A percentile compares a stretch with the other conserved stretches of the same genome.
These are phyloP conservation scores for Agrochola lychnidis DNA, from an alignment of 2,888 invertebrate species.

Conservation along the genomic window DNA sequence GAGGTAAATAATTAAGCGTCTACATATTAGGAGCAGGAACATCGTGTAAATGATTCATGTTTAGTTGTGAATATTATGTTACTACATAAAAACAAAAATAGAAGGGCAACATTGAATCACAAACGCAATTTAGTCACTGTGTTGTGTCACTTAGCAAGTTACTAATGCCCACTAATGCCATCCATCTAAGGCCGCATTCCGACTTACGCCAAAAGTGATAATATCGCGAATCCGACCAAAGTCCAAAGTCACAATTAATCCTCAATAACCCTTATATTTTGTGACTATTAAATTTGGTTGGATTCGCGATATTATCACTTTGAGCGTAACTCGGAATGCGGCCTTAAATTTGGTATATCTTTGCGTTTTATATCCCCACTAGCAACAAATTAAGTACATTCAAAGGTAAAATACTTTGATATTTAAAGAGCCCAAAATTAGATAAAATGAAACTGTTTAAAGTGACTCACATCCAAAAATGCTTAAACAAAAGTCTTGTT, in stretches of 20 bases:
- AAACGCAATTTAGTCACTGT: too few relatives aligned
- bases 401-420: background rate
- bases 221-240: too few relatives aligned
- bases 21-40: slow-evolving; percentile 5
- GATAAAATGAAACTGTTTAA: background rate
- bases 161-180: too few relatives aligned
- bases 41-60: background rate
- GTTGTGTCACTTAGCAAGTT: too few relatives aligned
- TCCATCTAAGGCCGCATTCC: too few relatives aligned
- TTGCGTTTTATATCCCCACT: background rate
- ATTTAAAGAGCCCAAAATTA: background rate
- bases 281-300: too few relatives aligned
- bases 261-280: too few relatives aligned
- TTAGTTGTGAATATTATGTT: background rate
- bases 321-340: too few relatives aligned
- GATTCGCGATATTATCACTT: too few relatives aligned
- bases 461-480: background rate
- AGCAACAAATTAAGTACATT: background rate
- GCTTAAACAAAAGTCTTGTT: background rate
- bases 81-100: background rate
- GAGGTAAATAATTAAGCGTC: slow-evolving; percentile 9
- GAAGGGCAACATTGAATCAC: background rate
- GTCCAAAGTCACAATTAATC: too few relatives aligned
- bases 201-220: too few relatives aligned
- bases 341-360: background rate